Conservation (phyloP, 2,888 invertebrate genomes). For the Germaria angustata region DNA sequence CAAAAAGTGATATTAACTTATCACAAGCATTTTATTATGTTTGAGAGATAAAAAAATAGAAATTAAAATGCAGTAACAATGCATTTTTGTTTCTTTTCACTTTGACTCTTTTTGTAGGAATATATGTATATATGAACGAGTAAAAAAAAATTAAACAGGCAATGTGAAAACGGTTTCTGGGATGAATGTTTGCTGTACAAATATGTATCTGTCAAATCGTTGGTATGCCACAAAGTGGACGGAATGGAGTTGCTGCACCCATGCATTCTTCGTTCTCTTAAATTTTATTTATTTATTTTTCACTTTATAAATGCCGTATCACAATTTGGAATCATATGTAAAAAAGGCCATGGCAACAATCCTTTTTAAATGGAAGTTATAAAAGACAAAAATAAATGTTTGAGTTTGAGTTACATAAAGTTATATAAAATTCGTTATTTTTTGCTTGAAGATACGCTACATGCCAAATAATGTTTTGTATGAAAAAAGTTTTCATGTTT, state of each 20-base stretch:
- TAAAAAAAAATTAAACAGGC: background rate
- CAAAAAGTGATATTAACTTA: constrained; percentile 61
- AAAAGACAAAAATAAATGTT: constrained; percentile 15
- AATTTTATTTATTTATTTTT: constrained; percentile 2
- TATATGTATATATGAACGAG: too few species aligned
- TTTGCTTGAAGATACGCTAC: background rate
- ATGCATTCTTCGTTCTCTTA: constrained; percentile 33
- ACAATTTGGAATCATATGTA: constrained; percentile 30
- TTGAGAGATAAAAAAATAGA: constrained; percentile 43
- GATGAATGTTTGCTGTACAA: constrained; percentile 32
- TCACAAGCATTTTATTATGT: constrained; percentile 60
- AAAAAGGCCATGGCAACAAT: constrained; percentile 59
- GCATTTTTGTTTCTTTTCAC: constrained; percentile 41
- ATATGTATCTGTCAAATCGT: constrained; percentile 61
- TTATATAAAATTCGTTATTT: constrained; percentile 27
- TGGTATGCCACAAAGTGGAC: constrained; percentile 30
- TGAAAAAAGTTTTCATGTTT: too few species aligned
- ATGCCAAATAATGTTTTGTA: too few species aligned
- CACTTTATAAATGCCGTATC: constrained; percentile 28
- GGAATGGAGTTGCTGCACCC: constrained; percentile 58
- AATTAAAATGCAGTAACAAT: constrained; percentile 33
- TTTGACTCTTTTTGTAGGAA: background rate
- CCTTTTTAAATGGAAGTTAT: constrained; percentile 32
- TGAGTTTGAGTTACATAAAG: background rate
- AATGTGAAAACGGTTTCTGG: background rate